A percentile compares a stretch with the other conserved stretches of the same genome.
Conservation (phyloP, 2,113 vertebrate genomes). For the Ia io region DNA sequence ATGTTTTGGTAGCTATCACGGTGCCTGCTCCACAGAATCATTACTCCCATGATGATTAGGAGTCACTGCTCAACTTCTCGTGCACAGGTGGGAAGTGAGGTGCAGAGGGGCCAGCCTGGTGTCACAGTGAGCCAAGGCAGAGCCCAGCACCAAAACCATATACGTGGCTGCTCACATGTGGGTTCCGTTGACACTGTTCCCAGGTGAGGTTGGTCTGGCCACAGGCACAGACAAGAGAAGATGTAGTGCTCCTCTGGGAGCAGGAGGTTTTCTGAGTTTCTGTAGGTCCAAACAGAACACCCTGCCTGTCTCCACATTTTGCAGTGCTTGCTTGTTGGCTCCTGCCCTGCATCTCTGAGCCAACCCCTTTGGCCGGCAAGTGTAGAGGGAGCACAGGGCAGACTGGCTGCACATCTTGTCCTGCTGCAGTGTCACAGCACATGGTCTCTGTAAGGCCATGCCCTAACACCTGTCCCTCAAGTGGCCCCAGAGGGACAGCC, state of each 20-base stretch:
- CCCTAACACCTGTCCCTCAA: neutral
- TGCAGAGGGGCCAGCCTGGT: neutral
- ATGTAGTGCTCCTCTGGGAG: too few relatives aligned
- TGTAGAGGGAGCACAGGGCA: neutral
- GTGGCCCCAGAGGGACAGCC: neutral
- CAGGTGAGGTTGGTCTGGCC: neutral
- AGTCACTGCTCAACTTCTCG: neutral
- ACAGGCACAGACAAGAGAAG: neutral
- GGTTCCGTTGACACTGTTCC: neutral
- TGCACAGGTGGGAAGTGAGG: neutral
- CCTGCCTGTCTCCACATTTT: neutral
- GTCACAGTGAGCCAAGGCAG: neutral
- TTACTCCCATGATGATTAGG: neutral
- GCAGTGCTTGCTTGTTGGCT: neutral
- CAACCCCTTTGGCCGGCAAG: neutral
- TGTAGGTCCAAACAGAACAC: fast-evolving
- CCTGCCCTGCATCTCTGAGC: neutral
- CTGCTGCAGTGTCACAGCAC: neutral
- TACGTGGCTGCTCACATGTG: neutral
- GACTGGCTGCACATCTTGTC: too few relatives aligned
- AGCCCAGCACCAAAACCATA: neutral
- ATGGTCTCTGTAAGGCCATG: neutral
- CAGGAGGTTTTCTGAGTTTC: too few relatives aligned
- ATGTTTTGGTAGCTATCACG: fast-evolving
- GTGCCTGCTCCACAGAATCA: neutral